Conservation (phyloP, 2,888 invertebrate species). For the Theretra japonica region DNA sequence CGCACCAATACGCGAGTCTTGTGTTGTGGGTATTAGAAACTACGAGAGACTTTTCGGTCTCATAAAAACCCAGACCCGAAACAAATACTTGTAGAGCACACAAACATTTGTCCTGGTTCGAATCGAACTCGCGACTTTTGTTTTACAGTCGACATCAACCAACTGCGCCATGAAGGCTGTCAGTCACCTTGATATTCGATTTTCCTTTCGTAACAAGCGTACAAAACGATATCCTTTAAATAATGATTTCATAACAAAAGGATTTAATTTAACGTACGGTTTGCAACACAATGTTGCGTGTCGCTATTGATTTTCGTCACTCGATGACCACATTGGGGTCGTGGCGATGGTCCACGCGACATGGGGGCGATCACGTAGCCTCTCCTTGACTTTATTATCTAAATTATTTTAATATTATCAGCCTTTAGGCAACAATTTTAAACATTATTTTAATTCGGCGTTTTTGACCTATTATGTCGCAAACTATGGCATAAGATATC, state of each 20-base stretch:
- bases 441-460: no score
- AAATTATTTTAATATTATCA: background rate
- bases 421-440: background rate
- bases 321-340: conserved; percentile 16
- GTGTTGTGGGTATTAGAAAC: no score
- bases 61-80: no score
- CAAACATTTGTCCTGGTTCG: no score
- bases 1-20: no score
- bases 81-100: no score
- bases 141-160: no score
- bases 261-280: conserved; percentile 14
- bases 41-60: no score
- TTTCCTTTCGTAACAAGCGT: conserved; percentile 4
- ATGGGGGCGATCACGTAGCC: conserved; percentile 18
- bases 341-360: conserved; percentile 5
- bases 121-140: no score
- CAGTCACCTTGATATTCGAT: background rate
- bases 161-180: background rate
- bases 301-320: conserved; percentile 33
- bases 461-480: no score
- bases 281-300: conserved; percentile 23
- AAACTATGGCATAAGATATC: no score
- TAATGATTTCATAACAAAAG: conserved; percentile 17
- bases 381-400: conserved; percentile 2
- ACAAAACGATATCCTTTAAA: background rate